Evolutionary conservation across 2,888 invertebrate species (phyloP), one percentile per base, ranked within the genome.

Genomic region (Amblyteles armatorius): DNA sequence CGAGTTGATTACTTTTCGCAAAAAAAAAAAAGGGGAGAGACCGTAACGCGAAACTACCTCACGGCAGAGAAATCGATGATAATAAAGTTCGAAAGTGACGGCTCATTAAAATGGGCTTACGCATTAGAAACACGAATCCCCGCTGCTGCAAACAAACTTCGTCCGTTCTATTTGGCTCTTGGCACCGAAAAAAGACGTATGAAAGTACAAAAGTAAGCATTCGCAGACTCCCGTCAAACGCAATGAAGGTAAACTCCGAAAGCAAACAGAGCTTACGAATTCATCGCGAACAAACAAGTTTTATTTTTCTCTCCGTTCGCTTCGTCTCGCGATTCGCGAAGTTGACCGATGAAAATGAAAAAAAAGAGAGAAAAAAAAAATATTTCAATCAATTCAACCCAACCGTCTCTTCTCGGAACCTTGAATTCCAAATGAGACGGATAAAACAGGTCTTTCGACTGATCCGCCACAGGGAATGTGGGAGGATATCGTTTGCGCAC

Each of bases 361-460:
- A 52, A 52, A 52, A 52, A 0, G 1, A 3, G 0, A 3, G 13
- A 0, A 22, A 22, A 16, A 16, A 44, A 16, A 44, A 55, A 55
- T 22, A 57, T 26, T 22, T 29, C 60, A 63, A 63, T 63, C 60
- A 16, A 33, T 63, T 63, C 60, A 7, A 33, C n/a, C 5, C 13
- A 16, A 29, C 3, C 4, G 22, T 19, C 57, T 29, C 29, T 63
- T 63, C 33, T 33, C 33, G 60, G 60, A 63, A 63, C 16, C 60
- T 33, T 63, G 29, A 63, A 63, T 63, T 33, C 16, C 60, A 63
- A 63, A 63, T 63, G 60, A 63, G 60, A 6, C 33, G 29, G 5
- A 33, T 33, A 63, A 63, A 63, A 63, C 60, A 29, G 60, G 60
- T 63, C 13, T 63, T n/a, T 63, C 60, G 29, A 29, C 13, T 63